Evolutionary conservation across 2,113 vertebrate species (phyloP), one percentile per base, ranked within the genome.

Genomic region (Mastomys natalensis): DNA sequence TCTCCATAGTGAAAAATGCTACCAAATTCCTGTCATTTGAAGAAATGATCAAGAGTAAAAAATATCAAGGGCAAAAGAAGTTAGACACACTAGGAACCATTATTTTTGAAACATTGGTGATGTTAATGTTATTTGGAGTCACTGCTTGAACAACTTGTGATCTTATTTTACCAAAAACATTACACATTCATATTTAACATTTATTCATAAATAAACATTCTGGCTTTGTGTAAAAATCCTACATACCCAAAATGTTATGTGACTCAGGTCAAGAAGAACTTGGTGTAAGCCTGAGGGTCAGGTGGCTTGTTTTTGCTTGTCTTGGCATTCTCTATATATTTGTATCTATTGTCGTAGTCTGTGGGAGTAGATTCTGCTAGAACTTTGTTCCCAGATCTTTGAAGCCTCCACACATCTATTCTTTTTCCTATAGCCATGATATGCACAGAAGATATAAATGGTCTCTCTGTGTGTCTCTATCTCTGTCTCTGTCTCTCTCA

Each of bases 281-380:
- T 72, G 53, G n/a, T 16, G 3, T 51, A 3, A 21, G 7, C 22
- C 17, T 51, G n/a, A 12, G 40, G 40, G 13, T 26, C 68, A 89
- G 19, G 58, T 62, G 19, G 22, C 55, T 60, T 17, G 51, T 13
- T 87, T 48, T 51, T 62, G 7, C 48, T 55, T 66, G 19, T 12
- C 2, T 9, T 8, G 55, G 13, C 43, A 19, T 40, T 21, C 19
- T 66, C 40, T 4, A 3, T 48, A 26, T 72, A 10, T 6, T 45
- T 64, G 22, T 53, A 17, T n/a, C 29, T n/a, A n/a, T 22, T 11
- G 0, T 34, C 22, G 22, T 37, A 9, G 29, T 1, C 5, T 15
- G 6, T 0, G 0, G 3, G 3, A 4, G n/a, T 31, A 29, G 45
- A 7, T 22, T 6, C 29, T 37, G 2, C 5, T 10, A 2, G 9